Evolutionary conservation across 2,888 invertebrate genomes (phyloP).

Genomic region (Temnothorax rugatulus): DNA sequence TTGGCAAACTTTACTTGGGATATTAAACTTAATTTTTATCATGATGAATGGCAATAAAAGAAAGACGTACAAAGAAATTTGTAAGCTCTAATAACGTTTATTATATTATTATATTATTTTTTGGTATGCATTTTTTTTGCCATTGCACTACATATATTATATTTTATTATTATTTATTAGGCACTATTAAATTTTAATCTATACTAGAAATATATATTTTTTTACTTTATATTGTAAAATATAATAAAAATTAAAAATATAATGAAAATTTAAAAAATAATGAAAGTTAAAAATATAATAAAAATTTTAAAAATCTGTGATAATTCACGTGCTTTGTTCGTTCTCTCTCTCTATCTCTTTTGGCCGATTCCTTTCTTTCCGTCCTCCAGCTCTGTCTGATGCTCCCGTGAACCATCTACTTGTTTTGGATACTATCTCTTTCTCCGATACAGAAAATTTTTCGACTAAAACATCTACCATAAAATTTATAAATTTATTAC

Average conservation of each 20-base stretch:
- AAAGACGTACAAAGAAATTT: no score
- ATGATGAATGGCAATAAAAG: no score
- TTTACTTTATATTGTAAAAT: no score
- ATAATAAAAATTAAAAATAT: not conserved
- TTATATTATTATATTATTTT: no score
- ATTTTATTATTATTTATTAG: no score
- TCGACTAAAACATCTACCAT: not conserved
- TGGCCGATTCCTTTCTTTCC: not conserved
- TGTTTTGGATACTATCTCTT: not conserved
- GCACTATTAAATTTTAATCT: no score
- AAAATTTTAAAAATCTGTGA: not conserved
- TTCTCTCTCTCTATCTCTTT: not conserved
- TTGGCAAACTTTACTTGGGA: no score
- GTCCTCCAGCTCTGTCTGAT: slow-evolving; percentile 3
- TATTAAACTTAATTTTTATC: no score
- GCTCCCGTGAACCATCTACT: not conserved
- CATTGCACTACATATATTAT: no score
- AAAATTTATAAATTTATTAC: not conserved
- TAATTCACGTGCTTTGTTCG: not conserved
- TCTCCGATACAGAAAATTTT: not conserved
- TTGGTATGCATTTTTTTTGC: no score
- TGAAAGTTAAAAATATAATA: not conserved
- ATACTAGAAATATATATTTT: no score
- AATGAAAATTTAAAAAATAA: not conserved
- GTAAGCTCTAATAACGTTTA: no score